Percentiles rank a stretch among this genome's conserved stretches.
Conservation (phyloP, 1,140 invertebrate species). For the Drosophila biarmipes region DNA sequence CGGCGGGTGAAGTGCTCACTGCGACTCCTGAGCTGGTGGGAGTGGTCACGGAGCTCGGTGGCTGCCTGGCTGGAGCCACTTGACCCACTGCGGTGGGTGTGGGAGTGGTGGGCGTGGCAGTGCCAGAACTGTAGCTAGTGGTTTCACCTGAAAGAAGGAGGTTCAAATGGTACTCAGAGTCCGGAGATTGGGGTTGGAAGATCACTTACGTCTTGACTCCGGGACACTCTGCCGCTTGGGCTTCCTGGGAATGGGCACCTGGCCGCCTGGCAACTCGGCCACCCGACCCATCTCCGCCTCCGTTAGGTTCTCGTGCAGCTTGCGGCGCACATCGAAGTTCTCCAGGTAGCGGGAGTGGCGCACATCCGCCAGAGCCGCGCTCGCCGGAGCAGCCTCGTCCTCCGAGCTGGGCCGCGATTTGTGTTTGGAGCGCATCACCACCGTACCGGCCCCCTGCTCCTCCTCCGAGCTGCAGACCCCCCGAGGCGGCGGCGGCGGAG, state of each 20-base stretch:
- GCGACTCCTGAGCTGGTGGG: slow-evolving; percentile 4
- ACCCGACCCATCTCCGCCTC: background rate
- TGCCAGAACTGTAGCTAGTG: slow-evolving; percentile 38
- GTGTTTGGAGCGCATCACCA: slow-evolving; percentile 64
- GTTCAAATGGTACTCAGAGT: background rate
- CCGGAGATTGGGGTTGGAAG: background rate
- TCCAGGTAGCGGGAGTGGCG: slow-evolving; percentile 80
- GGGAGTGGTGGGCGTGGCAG: slow-evolving; percentile 51
- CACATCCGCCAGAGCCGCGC: slow-evolving; percentile 46
- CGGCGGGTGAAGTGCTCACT: slow-evolving; percentile 13
- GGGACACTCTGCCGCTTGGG: slow-evolving; percentile 72
- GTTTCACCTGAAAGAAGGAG: slow-evolving; percentile 26
- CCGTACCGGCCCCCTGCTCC: slow-evolving; percentile 30
- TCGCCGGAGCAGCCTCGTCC: slow-evolving; percentile 60
- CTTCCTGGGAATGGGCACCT: slow-evolving; percentile 42
- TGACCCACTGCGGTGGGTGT: slow-evolving; percentile 26
- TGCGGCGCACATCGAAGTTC: slow-evolving; percentile 80
- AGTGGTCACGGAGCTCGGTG: slow-evolving; percentile 11
- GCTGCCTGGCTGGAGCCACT: slow-evolving; percentile 15
- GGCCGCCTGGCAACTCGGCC: background rate
- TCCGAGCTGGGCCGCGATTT: slow-evolving; percentile 75
- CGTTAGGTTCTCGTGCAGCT: slow-evolving; percentile 75
- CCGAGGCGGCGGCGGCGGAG: slow-evolving; percentile 25
- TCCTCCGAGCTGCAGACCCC: slow-evolving; percentile 62
- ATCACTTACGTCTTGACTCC: slow-evolving; percentile 59